Evolutionary conservation across 2,888 invertebrate species (phyloP), one percentile per base, ranked within the genome.

Genomic region (Liodrosophila aerea): DNA sequence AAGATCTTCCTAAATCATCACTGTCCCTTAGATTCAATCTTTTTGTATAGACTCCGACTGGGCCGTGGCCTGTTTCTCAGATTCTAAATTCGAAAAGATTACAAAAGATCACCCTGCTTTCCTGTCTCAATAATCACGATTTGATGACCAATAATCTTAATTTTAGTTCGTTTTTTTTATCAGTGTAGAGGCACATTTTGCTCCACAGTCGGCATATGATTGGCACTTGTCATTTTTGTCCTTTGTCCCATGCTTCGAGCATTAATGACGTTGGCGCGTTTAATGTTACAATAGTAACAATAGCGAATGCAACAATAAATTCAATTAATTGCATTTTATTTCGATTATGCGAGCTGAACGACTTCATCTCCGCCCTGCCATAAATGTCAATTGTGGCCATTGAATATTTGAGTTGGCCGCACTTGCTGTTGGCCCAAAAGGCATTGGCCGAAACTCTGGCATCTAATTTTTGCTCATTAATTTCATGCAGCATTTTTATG

Each of bases 261-360:
- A 54, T 80, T 66, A 80, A 72, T 41, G 68, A 37, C 46, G 53
- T 44, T 40, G 46, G 27, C 30, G 47, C 51, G 33, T 44, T 52
- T 53, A 60, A 63, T 62, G 65, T 39, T 53, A 12, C 46, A 57
- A 58, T 13, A 37, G 51, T 66, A 58, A 58, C 12, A 37, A 47
- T 66, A 58, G 60, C 72, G 71, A 82, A 73, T 77, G 78, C 84
- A 83, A 71, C 76, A 70, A 85, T 84, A 85, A 85, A 85, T 85
- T 83, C 76, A 73, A 83, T 80, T 80, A 85, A 85, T 84, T 85
- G 84, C 85, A 85, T 73, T 84, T 76, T 72, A 81, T 78, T 83
- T 81, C 85, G 76, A 85, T 83, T 76, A 80, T 66, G 43, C 60
- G 50, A 27, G 12, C 11, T n/a, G 30, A 36, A 39, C 30, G 30